Base-by-base conservation (phyloP, 2,888 invertebrate species). In the Eurois occulta region DNA sequence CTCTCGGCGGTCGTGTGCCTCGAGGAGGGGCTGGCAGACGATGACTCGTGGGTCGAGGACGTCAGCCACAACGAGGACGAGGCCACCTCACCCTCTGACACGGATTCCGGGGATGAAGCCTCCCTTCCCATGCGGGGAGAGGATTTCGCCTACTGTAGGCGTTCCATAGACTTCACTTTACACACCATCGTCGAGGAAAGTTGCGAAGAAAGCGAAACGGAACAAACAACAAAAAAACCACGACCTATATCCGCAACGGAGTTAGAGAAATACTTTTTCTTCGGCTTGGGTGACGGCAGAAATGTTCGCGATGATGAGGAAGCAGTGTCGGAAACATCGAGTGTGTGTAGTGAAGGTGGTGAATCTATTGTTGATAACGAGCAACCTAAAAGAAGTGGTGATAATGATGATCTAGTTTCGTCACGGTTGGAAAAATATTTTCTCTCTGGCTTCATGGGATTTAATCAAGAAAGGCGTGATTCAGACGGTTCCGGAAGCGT, bases 171-270 rank as follows among this genome's bases (percentile, higher is more conserved):
- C 95, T 99, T 99, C 92, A 99, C 99, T 2, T 96, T 99, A 84
- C 99, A 99, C 92, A 99, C 99, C 1, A 99, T 99, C 88, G 98
- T 99, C 46, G 99, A 99, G 95, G 99, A 99, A 95, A 99, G 99
- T 90, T 99, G 99, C 94, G 99, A 99, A 95, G 99, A 99, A 94
- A 99, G 99, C 94, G 98, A 98, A 94, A 97, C 98, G 81, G 98
- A 98, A 90, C 98, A 97, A 65, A 93, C 96, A 87, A 94, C 94
- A 91, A 97, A 96, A 95, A 97, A 97, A 94, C 97, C 97, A 86
- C 97, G 98, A 76, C 98, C 98, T 55, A 97, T 97, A 77, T 98
- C 98, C 2, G 98, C 98, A 1, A 98, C 99, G 0, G 98, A 99
- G 91, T 94, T 99, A 84, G 99, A 99, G 93, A 99, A 98, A 94